phyloP scores from a whole-genome alignment of 2,797 vertebrate species.

The Platyrinchus mystaceus region DNA sequence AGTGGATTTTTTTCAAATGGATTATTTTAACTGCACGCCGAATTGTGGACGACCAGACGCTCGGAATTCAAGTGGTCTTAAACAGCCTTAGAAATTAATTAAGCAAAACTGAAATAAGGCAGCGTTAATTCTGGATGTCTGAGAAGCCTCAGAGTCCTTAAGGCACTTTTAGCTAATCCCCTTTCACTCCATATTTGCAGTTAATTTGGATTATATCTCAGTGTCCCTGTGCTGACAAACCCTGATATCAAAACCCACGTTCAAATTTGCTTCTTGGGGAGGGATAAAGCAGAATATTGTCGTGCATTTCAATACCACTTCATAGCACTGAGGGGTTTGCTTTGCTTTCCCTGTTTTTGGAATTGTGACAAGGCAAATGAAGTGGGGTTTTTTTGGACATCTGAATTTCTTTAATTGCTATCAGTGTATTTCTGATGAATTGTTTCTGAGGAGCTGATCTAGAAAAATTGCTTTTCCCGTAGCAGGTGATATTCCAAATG shows the following conservation, averaged over 20 bases:
- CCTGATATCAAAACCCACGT: fast-evolving
- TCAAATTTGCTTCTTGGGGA: neutral
- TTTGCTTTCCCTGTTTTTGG: neutral
- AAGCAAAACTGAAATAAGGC: neutral
- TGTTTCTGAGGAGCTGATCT: neutral
- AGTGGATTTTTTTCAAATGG: neutral
- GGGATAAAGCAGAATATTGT: neutral
- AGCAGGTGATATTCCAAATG: neutral
- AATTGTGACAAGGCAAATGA: neutral
- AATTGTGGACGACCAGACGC: neutral
- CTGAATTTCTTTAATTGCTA: neutral
- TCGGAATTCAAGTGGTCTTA: neutral
- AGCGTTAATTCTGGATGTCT: neutral
- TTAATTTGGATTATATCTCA: neutral
- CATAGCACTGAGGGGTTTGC: neutral
- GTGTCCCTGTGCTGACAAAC: neutral
- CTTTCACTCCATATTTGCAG: neutral
- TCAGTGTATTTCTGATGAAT: neutral
- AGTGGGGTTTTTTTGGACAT: neutral
- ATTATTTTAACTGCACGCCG: neutral
- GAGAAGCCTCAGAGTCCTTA: neutral
- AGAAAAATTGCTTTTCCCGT: neutral
- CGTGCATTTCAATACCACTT: fast-evolving
- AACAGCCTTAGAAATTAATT: neutral
- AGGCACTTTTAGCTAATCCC: neutral